Conservation (phyloP, 2,888 invertebrate species). For the Diadromus collaris region DNA sequence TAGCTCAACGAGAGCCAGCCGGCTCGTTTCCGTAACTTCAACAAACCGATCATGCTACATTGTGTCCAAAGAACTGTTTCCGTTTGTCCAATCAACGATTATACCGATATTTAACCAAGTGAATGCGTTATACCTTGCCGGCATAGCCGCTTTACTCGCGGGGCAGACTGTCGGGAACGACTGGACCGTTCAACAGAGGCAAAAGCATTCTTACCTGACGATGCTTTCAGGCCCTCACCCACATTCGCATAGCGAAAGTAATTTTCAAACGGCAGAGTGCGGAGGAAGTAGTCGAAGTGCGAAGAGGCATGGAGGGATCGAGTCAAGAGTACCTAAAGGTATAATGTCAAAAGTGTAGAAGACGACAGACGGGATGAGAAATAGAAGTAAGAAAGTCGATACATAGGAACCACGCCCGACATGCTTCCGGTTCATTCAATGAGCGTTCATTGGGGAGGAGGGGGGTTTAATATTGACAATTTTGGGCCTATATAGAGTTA, state of each 20-base stretch:
- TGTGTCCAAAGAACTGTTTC: background rate
- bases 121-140: background rate
- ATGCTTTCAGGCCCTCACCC: slow-evolving; percentile 57
- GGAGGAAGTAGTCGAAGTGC: background rate
- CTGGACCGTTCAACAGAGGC: slow-evolving; percentile 28
- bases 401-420: slow-evolving; percentile 30
- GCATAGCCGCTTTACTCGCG: slow-evolving; percentile 18
- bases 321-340: slow-evolving; percentile 24
- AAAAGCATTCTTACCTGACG: slow-evolving; percentile 25
- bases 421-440: slow-evolving; percentile 57
- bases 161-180: slow-evolving; percentile 9
- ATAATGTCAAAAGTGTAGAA: slow-evolving; percentile 25
- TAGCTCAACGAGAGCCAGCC: background rate
- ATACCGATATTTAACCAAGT: background rate
- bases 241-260: slow-evolving; percentile 50
- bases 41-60: background rate
- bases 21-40: background rate
- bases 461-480: slow-evolving; percentile 63
- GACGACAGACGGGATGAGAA: slow-evolving; percentile 36
- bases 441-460: slow-evolving; percentile 59
- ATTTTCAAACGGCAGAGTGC: slow-evolving; percentile 42
- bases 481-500: slow-evolving; percentile 61
- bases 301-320: slow-evolving; percentile 33
- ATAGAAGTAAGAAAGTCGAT: slow-evolving; percentile 33
- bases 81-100: background rate